Base-by-base conservation (phyloP, 2,888 invertebrate genomes). In the Melangyna quadrimaculata region DNA sequence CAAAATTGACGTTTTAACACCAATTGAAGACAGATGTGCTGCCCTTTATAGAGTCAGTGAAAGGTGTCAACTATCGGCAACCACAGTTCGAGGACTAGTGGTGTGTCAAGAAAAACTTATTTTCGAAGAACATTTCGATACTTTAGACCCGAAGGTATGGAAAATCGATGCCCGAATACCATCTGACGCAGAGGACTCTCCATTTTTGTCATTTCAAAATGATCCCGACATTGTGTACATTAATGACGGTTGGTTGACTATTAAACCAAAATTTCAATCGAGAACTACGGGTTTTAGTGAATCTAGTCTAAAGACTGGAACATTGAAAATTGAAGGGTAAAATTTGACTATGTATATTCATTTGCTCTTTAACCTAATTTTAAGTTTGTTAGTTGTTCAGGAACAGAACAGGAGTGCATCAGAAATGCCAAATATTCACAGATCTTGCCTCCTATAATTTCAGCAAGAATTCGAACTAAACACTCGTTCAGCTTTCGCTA, bases 381-480 rank as follows among this genome's bases (percentile, higher is more conserved):
- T 12, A 89, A 48, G 10, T 89, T 89, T 0, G 89, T 81, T 12
- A 65, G 65, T 19, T 65, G 65, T 32, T 32, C 45, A 45, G 65
- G 65, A 29, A 45, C 10, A 3, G 14, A 10, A 19, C 2, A 29
- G 6, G 65, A 65, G 6, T 65, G 65, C 12, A 19, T 14, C 2
- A 29, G 17, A 65, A 45, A 12, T 6, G 65, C 45, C n/a, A 43
- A 19, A 17, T 65, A 32, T 22, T 65, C 65, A n/a, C 65, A 93
- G 78, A 95, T 96, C 67, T 89, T 96, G 10, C 96, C 96, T 0
- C 96, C 96, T 0, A 92, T 96, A 3, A 92, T 94, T 53, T 95
- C 95, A 0, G 95, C 94, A 0, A 93, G 94, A 74, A 89, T 96
- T 45, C 94, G 94, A 45, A 95, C 95, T 0, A 94, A 94, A 88